These are phyloP conservation scores for Aspidoscelis tigris DNA, from an alignment of 2,113 vertebrate genomes.

Conservation along the genomic window DNA sequence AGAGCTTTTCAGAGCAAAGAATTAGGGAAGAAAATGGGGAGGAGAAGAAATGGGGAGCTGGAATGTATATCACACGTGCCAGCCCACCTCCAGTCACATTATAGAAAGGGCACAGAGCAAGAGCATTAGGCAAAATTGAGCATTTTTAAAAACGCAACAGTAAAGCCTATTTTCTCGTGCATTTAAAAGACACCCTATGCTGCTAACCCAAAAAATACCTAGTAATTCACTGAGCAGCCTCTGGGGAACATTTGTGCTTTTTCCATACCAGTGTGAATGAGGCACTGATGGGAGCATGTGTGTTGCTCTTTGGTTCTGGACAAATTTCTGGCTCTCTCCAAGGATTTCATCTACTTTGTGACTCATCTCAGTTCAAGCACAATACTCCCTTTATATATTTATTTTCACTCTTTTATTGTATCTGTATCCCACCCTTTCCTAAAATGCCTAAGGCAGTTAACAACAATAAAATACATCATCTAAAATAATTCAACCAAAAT, in stretches of 20 bases:
- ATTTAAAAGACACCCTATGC: background rate
- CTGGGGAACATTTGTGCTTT: background rate
- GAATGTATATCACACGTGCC: background rate
- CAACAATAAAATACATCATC: no score
- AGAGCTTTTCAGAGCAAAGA: conserved; percentile 3
- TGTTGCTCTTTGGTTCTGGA: no score
- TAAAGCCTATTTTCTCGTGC: conserved; percentile 16
- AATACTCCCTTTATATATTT: background rate
- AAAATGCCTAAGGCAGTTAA: no score
- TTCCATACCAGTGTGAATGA: background rate
- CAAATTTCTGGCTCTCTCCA: background rate
- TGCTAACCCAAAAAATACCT: background rate
- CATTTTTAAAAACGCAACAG: conserved; percentile 4
- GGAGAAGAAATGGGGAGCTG: background rate
- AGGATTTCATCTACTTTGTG: background rate
- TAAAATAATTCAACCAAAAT: no score
- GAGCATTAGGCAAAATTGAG: background rate
- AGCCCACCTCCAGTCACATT: no score
- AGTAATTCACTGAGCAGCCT: background rate
- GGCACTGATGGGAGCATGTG: background rate
- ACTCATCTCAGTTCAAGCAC: background rate
- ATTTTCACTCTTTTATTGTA: no score
- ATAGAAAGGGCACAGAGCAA: background rate
- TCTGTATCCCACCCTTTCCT: no score
- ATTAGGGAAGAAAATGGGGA: conserved; percentile 27